Base-by-base conservation (phyloP, 2,888 invertebrate genomes). In the Euplagia quadripunctaria region DNA sequence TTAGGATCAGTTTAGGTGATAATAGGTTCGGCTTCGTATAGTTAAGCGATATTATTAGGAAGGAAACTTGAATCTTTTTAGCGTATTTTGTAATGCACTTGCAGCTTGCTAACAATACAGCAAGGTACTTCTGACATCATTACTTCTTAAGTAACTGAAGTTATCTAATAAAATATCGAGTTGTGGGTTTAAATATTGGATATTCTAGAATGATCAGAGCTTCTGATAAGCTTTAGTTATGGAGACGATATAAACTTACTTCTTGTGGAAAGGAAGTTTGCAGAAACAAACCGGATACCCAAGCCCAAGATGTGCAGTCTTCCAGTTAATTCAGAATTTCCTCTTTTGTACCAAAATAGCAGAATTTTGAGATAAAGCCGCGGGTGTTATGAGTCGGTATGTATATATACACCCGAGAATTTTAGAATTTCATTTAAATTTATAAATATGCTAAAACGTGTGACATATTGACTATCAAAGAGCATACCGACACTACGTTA, bases 1-100 rank as follows among this genome's bases (percentile, higher is more conserved):
- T 75, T 71, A 68, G 51, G 20, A 68, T 71, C 9, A 43, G 17
- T 43, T 68, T 65, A 1, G 12, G 14, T 70, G 67, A 63, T 46
- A 55, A 68, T 68, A 74, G 70, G 58, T 49, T 68, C 17, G 6
- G 41, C 11, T 67, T 46, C 16, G 17, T 70, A 31, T 31, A 31
- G 31, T 31, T 8, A n/a, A 55, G 9, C 20, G 20, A 58, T 20
- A 4, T 12, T 9, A n/a, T n/a, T 58, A 11, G 12, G 5, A n/a
- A 55, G 55, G 55, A 58, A 61, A 61, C 31, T 12, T 61, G 4
- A 31, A n/a, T 55, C 20, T 20, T 11, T 58, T 58, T n/a, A 58
- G 5, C 17, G 11, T 3, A 58, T 11, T 58, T 58, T 20, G 20
- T 20, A 58, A n/a, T 11, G 31, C 2, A 4, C n/a, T 9, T 3